Evolutionary conservation across 2,888 invertebrate species (phyloP), one percentile per base, ranked within the genome.

Genomic region (Drymonia ruficornis): DNA sequence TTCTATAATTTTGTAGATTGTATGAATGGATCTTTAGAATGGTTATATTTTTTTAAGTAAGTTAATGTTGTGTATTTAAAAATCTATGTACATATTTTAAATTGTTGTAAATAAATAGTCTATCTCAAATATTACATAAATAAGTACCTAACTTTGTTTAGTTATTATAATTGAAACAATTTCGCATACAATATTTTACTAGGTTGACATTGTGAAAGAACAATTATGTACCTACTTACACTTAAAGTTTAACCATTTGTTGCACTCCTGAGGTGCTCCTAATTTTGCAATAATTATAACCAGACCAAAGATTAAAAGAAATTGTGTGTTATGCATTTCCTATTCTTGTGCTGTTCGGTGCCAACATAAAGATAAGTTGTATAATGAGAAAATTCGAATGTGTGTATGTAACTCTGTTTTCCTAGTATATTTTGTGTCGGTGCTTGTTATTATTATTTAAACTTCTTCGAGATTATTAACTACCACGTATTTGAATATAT

Each of bases 51-150:
- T 85, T 83, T 78, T 83, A 81, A 78, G 77, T 83, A 83, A 81
- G 76, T 83, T 83, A 76, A 84, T 84, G 81, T 87, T 87, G 83
- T 86, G 80, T 83, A 84, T 81, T 70, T 80, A 76, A 82, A 82
- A 83, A 84, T 85, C 77, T 87, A 81, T 84, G 89, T 89, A 90
- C 80, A 82, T 88, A 55, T 40, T 79, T 83, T 82, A 83, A 85
- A 86, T 89, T 89, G 85, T 88, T 90, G 90, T 91, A 90, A 89
- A 89, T 91, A 89, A 80, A 90, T 88, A 88, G 88, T 89, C 78
- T 88, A 91, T 87, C 76, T 83, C 78, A 80, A 82, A 78, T 77
- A 80, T 81, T 78, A 81, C 72, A 74, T 78, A 78, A 67, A 56
- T 69, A 71, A 65, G 69, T 64, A 65, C 63, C 49, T 53, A 55